Evolutionary conservation across 2,113 vertebrate genomes (phyloP).

Genomic region (Chaetorhynchus papuensis): DNA sequence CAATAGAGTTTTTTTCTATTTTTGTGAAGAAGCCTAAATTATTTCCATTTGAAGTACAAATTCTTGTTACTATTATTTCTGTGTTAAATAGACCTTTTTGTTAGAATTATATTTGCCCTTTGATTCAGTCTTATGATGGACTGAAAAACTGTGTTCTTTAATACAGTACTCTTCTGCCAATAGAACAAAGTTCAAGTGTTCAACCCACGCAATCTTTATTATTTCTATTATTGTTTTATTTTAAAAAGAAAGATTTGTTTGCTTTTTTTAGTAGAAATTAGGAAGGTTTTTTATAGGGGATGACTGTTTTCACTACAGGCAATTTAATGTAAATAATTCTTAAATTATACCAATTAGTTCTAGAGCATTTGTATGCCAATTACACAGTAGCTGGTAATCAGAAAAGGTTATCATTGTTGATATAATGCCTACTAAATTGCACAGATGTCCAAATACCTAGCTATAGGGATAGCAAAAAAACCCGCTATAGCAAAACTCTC

Average conservation of each 20-base stretch:
- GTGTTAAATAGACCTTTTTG: not conserved
- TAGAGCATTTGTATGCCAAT: not conserved
- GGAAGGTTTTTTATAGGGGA: not conserved
- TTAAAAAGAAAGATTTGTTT: not conserved
- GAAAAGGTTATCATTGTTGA: not conserved
- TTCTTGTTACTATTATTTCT: not conserved
- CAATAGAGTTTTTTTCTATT: not conserved
- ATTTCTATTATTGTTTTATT: not conserved
- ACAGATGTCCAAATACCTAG: not conserved
- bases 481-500: fast-evolving
- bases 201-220: not conserved
- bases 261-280: not conserved
- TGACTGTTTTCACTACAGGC: not conserved
- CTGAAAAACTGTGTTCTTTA: not conserved
- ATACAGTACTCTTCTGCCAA: not conserved
- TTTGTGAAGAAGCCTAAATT: not conserved
- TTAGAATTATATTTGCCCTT: not conserved
- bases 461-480: not conserved
- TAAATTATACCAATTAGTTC: not conserved
- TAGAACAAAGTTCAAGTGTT: not conserved
- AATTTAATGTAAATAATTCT: not conserved
- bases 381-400: not conserved
- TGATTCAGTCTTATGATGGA: not conserved
- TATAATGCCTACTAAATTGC: not conserved
- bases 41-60: not conserved